A percentile compares a stretch with the other conserved stretches of the same genome.
Evolutionary conservation across 1,140 invertebrate species (phyloP).

Genomic region (Hypsibius dujardini): DNA sequence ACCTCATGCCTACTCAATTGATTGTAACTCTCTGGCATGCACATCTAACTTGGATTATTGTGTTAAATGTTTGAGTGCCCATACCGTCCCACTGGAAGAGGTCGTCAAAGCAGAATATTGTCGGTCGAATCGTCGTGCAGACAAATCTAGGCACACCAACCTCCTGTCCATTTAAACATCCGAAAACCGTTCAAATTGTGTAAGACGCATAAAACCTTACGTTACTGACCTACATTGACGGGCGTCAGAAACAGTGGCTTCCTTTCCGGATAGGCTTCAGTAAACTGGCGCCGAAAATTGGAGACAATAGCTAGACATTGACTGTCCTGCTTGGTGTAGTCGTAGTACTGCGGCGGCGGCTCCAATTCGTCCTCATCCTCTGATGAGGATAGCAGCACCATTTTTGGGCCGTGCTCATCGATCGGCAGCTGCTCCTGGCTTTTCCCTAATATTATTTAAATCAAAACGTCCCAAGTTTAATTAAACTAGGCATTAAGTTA

Average conservation of each 20-base stretch:
- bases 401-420: not conserved
- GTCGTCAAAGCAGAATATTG: conserved; percentile 31
- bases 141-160: conserved; percentile 37
- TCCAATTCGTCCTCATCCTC: not conserved
- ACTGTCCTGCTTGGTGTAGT: not conserved
- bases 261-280: conserved; percentile 44
- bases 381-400: conserved; percentile 8
- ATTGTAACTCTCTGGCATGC: no score
- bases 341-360: conserved; percentile 6
- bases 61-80: not conserved
- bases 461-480: no score
- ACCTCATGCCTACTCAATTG: no score
- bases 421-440: no score
- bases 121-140: conserved; percentile 35
- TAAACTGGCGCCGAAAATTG: conserved; percentile 63
- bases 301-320: conserved; percentile 31
- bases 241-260: conserved; percentile 53
- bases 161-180: not conserved
- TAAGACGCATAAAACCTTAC: not conserved
- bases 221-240: conserved; percentile 51
- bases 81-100: conserved; percentile 34
- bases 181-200: no score
- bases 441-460: no score
- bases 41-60: no score
- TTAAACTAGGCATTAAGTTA: no score